A percentile compares a stretch with the other conserved stretches of the same genome.
phyloP scores from a whole-genome alignment of 2,888 invertebrate genomes.

The Noctua janthina region DNA sequence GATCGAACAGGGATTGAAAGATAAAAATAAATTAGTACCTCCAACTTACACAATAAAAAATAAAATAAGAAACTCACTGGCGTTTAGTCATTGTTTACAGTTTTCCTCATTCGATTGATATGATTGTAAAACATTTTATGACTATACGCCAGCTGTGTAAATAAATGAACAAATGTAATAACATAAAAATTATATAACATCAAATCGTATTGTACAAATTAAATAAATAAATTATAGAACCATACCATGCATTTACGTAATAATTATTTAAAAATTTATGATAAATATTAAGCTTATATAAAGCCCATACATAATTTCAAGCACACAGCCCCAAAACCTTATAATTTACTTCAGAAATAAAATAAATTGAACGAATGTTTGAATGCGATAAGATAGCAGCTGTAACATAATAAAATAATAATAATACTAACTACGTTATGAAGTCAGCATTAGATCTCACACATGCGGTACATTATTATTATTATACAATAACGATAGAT shows the following conservation, averaged over 20 bases:
- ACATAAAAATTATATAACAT: conserved; percentile 70
- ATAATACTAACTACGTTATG: conserved; percentile 46
- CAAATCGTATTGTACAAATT: conserved; percentile 65
- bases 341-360: conserved; percentile 58
- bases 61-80: conserved; percentile 56
- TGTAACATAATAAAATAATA: conserved; percentile 43
- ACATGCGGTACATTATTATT: conserved; percentile 56
- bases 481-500: conserved; percentile 35
- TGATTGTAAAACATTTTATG: conserved; percentile 64
- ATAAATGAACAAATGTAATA: conserved; percentile 72
- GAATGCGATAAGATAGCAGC: conserved; percentile 46
- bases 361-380: conserved; percentile 44
- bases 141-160: conserved; percentile 77
- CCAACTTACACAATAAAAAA: conserved; percentile 76
- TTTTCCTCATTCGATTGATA: conserved; percentile 38
- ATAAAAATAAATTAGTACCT: conserved; percentile 89
- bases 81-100: conserved; percentile 55
- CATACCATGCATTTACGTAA: conserved; percentile 72
- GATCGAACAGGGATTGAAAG: conserved; percentile 85
- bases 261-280: conserved; percentile 50
- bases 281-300: conserved; percentile 66
- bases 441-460: conserved; percentile 49
- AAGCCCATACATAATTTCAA: conserved; percentile 72
- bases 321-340: conserved; percentile 70
- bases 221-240: conserved; percentile 67